phyloP scores from a whole-genome alignment of 2,113 vertebrate species.

The Chloebia gouldiae region DNA sequence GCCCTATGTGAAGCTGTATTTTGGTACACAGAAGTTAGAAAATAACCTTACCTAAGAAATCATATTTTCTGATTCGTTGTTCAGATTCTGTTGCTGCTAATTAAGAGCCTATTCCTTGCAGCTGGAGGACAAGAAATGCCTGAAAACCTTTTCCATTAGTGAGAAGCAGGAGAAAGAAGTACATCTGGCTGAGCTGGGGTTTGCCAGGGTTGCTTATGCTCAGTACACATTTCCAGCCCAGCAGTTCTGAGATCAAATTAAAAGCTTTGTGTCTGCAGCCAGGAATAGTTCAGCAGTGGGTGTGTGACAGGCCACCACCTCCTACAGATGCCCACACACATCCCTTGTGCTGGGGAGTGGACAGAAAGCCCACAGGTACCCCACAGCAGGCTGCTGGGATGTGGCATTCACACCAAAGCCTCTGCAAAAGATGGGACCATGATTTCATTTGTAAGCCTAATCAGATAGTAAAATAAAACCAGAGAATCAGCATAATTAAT shows the following conservation, averaged over 20 bases:
- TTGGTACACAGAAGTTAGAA: not conserved
- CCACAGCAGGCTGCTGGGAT: not conserved
- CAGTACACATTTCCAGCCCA: not conserved
- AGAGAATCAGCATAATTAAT: constrained; percentile 56
- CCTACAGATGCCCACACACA: not conserved
- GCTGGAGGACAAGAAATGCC: not conserved
- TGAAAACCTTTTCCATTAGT: not conserved
- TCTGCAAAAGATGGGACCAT: not conserved
- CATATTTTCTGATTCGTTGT: not conserved
- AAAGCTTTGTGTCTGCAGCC: not conserved
- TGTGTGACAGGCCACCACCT: not conserved
- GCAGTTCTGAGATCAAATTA: not conserved
- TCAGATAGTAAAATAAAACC: constrained; percentile 46
- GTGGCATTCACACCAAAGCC: not conserved
- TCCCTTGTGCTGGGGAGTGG: not conserved
- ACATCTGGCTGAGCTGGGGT: not conserved
- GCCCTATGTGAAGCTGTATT: not conserved
- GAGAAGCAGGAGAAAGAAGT: not conserved
- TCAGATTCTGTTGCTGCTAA: not conserved
- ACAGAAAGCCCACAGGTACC: not conserved
- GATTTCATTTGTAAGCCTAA: constrained; percentile 56
- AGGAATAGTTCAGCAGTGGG: not conserved
- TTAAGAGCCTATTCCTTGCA: not conserved
- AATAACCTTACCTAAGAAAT: not conserved
- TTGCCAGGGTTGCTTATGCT: not conserved